Conservation (phyloP, 2,888 invertebrate species). For the Rutpela maculata region DNA sequence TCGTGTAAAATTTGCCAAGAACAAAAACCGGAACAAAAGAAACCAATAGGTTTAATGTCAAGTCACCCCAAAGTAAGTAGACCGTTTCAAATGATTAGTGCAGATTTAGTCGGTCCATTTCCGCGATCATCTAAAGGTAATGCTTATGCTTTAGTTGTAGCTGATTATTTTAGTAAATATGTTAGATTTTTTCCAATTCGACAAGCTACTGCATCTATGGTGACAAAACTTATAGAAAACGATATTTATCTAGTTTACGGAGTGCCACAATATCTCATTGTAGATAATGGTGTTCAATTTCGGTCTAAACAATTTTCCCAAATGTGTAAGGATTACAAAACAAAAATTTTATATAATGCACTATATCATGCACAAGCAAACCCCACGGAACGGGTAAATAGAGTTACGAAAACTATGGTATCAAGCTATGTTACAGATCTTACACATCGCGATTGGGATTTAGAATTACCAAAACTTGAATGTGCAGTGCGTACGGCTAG, state of each 20-base stretch:
- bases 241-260: constrained; percentile 3
- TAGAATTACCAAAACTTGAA: background rate
- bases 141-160: constrained; percentile 14
- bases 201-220: background rate
- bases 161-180: constrained; percentile 16
- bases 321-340: background rate
- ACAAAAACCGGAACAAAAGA: constrained; percentile 27
- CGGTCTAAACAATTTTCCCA: constrained; percentile 5
- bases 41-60: constrained; percentile 19
- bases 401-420: background rate
- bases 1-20: constrained; percentile 9
- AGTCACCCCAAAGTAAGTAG: background rate
- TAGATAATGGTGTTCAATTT: constrained; percentile 21
- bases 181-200: background rate
- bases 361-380: background rate
- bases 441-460: background rate
- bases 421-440: constrained; percentile 6
- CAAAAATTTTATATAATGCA: background rate
- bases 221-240: constrained; percentile 15
- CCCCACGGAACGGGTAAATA: background rate
- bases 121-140: constrained; percentile 2
- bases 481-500: background rate
- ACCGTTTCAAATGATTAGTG: background rate
- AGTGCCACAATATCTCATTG: constrained; percentile 3
- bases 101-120: constrained; percentile 18